Conservation (phyloP, 2,888 invertebrate species). For the Mayetiola destructor region DNA sequence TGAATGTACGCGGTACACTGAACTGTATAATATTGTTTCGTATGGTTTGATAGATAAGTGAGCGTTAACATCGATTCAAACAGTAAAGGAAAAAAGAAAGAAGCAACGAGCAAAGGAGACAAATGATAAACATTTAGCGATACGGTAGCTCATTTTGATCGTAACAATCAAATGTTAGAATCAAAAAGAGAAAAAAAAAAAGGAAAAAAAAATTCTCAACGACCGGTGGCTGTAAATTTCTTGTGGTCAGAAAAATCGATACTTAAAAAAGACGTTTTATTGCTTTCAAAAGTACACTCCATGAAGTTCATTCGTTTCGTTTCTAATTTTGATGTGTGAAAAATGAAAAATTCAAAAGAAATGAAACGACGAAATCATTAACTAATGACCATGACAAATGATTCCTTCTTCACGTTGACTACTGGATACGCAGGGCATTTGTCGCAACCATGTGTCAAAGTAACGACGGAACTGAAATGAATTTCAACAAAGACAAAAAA, state of each 20-base stretch:
- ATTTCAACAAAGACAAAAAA: not conserved
- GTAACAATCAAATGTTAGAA: not conserved
- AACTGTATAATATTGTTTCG: too few relatives aligned
- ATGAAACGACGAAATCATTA: constrained; percentile 8
- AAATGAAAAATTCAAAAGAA: too few relatives aligned
- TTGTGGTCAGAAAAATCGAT: too few relatives aligned
- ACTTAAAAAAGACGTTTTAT: too few relatives aligned
- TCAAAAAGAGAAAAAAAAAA: too few relatives aligned
- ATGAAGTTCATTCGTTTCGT: too few relatives aligned
- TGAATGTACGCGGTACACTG: too few relatives aligned
- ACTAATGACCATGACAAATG: constrained; percentile 16
- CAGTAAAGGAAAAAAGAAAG: constrained; percentile 1
- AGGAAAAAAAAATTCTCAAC: too few relatives aligned
- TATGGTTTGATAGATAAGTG: constrained; percentile 6
- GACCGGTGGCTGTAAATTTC: too few relatives aligned
- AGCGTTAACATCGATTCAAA: constrained; percentile 7
- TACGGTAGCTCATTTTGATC: not conserved
- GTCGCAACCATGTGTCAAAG: not conserved
- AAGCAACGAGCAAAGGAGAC: not conserved
- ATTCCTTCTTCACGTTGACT: constrained; percentile 10
- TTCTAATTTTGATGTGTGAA: too few relatives aligned
- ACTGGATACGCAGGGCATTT: constrained; percentile 10
- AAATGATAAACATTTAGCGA: not conserved
- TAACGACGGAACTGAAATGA: not conserved
- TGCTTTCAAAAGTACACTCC: too few relatives aligned